Percentiles rank a stretch among this genome's conserved stretches.
phyloP scores from a whole-genome alignment of 2,888 invertebrate species.

The Amphipyra berbera region DNA sequence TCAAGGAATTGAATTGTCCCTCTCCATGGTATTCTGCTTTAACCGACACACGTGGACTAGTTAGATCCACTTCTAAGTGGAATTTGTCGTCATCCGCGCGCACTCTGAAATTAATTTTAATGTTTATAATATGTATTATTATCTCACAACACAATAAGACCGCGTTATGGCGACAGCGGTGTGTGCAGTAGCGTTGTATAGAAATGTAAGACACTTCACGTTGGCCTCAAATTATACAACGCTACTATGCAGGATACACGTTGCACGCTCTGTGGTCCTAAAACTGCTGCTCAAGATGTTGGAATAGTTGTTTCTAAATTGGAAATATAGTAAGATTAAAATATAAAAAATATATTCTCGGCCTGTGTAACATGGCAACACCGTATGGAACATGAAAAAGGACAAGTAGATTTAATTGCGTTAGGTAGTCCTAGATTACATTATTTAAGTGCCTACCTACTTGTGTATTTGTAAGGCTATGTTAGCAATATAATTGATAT shows the following conservation, averaged over 20 bases:
- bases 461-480: not conserved
- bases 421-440: not conserved
- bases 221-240: no score
- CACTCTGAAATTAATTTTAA: slow-evolving; percentile 72
- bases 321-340: no score
- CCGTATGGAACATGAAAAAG: not conserved
- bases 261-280: no score
- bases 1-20: slow-evolving; percentile 90
- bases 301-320: no score
- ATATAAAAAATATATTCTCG: no score
- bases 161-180: not conserved
- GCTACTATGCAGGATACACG: no score
- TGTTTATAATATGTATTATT: not conserved
- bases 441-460: not conserved
- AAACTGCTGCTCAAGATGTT: no score
- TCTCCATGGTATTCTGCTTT: slow-evolving; percentile 91
- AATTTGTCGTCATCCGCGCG: slow-evolving; percentile 89
- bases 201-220: no score
- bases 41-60: slow-evolving; percentile 87
- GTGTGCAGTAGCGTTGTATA: no score
- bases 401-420: not conserved
- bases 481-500: not conserved
- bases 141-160: not conserved
- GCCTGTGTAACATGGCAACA: not conserved
- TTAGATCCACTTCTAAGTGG: slow-evolving; percentile 89